These are phyloP conservation scores for Nothoprocta perdicaria DNA, from an alignment of 2,113 vertebrate species.

Conservation along the genomic window DNA sequence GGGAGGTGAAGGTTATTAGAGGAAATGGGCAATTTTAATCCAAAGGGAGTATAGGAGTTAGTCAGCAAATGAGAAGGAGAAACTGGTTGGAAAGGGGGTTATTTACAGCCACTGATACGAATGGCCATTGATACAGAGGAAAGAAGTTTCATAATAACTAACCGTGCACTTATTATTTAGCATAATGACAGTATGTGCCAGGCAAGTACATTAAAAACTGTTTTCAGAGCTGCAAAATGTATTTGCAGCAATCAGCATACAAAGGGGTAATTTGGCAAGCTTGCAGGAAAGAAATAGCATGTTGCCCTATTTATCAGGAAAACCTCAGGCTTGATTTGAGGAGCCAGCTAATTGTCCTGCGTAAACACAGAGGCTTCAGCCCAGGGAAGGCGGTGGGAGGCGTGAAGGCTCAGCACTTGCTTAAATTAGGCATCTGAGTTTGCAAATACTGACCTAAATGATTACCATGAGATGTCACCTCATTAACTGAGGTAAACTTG, in stretches of 20 bases:
- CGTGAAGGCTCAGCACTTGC: conserved; percentile 25
- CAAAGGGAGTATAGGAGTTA: neutral
- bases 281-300: neutral
- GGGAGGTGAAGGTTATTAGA: neutral
- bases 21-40: neutral
- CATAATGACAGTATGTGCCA: neutral
- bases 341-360: conserved; percentile 36
- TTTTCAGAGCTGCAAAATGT: conserved; percentile 12
- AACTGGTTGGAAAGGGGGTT: neutral
- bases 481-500: conserved; percentile 24
- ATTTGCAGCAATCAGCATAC: conserved; percentile 6
- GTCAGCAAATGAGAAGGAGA: neutral
- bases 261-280: conserved; percentile 14
- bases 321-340: conserved; percentile 26
- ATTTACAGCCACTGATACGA: neutral
- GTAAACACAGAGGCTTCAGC: neutral
- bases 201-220: neutral
- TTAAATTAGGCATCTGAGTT: conserved; percentile 37
- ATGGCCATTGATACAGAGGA: neutral
- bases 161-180: neutral
- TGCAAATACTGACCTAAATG: conserved; percentile 54
- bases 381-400: neutral
- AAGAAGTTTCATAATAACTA: neutral
- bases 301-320: neutral
- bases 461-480: conserved; percentile 26